Evolutionary conservation across 2,888 invertebrate species (phyloP).

Genomic region (Limnephilus marmoratus): DNA sequence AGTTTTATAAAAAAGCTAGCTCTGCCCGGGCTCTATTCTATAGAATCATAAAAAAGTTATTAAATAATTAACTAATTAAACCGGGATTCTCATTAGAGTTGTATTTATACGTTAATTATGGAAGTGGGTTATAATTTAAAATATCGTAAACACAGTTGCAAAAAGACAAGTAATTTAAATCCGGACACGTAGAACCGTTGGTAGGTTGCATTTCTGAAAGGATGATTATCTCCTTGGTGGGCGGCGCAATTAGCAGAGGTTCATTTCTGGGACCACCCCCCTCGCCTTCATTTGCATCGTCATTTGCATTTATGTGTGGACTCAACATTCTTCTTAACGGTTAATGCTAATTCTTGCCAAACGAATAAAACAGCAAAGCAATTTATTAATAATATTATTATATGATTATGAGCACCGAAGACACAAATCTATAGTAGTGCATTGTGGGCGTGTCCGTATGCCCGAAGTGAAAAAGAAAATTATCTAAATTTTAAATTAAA

Average conservation of each 20-base stretch:
- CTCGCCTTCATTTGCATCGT: slow-evolving; percentile 2
- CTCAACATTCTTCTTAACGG: slow-evolving; percentile 10
- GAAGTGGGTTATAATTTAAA: neutral
- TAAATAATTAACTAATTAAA: neutral
- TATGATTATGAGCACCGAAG: neutral
- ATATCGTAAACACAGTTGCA: neutral
- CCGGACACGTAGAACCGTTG: neutral
- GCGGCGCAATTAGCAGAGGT: slow-evolving; percentile 31
- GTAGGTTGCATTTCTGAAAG: neutral
- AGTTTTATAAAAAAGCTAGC: too few relatives aligned
- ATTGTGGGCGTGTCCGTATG: too few relatives aligned
- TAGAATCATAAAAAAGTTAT: neutral
- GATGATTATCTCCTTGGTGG: slow-evolving; percentile 13
- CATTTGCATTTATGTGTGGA: slow-evolving; percentile 36
- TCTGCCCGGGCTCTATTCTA: too few relatives aligned
- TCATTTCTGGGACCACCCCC: slow-evolving; percentile 29
- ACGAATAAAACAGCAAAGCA: neutral
- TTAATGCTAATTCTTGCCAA: slow-evolving; percentile 13
- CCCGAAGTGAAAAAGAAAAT: too few relatives aligned
- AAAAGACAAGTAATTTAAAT: neutral
- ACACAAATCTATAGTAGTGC: too few relatives aligned
- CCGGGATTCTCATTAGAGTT: neutral
- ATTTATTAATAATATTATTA: neutral
- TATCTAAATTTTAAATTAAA: too few relatives aligned
- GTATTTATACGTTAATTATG: neutral